These are phyloP conservation scores for Plectrocnemia conspersa DNA, from an alignment of 1,140 invertebrate genomes.

Conservation along the genomic window DNA sequence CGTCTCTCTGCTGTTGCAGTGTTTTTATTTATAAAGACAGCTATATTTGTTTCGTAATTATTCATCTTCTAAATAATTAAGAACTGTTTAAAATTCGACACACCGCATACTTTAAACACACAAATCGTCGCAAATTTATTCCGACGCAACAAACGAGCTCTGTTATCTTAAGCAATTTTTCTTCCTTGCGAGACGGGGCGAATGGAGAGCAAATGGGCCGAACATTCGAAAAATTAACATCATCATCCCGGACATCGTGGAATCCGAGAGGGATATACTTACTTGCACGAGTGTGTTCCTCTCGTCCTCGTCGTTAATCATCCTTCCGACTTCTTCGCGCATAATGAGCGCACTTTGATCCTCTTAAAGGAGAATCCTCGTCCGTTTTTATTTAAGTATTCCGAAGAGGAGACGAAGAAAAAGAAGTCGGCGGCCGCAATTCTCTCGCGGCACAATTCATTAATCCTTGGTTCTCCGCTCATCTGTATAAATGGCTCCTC, in stretches of 20 bases:
- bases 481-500: conserved; percentile 21
- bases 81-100: too few species aligned
- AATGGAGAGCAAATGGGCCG: too few species aligned
- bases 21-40: too few species aligned
- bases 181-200: too few species aligned
- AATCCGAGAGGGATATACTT: neutral
- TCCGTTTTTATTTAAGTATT: neutral
- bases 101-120: too few species aligned
- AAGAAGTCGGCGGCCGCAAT: neutral
- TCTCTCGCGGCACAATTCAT: conserved; percentile 16
- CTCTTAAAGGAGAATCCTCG: neutral
- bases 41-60: too few species aligned
- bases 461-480: conserved; percentile 18
- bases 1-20: too few species aligned
- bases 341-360: conserved; percentile 8
- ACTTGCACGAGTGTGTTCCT: neutral
- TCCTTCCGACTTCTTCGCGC: conserved; percentile 8
- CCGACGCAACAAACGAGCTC: too few species aligned
- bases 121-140: too few species aligned
- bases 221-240: conserved; percentile 1
- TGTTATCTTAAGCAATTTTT: too few species aligned
- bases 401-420: too few species aligned
- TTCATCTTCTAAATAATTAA: too few species aligned
- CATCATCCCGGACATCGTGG: neutral
- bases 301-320: neutral